Evolutionary conservation across 1,140 invertebrate genomes (phyloP), one percentile per base, ranked within the genome.

Genomic region (Cherax destructor): DNA sequence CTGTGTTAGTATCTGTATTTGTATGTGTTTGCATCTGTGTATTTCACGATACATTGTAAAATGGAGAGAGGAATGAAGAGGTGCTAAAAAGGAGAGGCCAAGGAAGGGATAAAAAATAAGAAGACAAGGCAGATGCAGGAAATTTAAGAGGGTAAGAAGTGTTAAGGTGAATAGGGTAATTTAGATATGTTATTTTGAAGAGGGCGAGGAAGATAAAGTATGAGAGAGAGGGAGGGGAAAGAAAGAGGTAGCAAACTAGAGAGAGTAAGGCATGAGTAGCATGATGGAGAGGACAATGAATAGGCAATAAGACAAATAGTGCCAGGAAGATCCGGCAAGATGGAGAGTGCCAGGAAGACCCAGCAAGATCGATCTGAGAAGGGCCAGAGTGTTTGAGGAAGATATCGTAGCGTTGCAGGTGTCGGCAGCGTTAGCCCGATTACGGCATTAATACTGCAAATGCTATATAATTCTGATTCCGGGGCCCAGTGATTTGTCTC

Each of bases 401-500:
- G 81, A 84, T 84, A 84, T 41, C 72, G 80, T 90, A 18, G n/a
- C 56, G 59, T 52, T 49, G 81, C 61, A 24, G 59, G 72, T 78
- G 52, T 79, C 88, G 69, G 56, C 77, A 84, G 56, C 79, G 81
- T 78, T 84, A 84, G 81, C 72, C 49, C 84, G 80, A 83, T 90
- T 90, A 91, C 85, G 83, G 83, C 83, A 91, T 91, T 91, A 91
- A 91, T 91, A 78, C 83, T 80, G 83, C 72, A 91, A 91, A 91
- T 91, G 88, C 88, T 85, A 80, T 91, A 91, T 91, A 91, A 91
- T 91, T 91, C 88, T 91, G 88, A 85, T 85, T 91, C 30, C 72
- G 79, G 76, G 83, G 56, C 21, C 69, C 52, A 59, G 83, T 91
- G 88, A 91, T 91, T 91, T 91, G 88, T 91, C 88, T 91, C 85